Evolutionary conservation across 1,140 invertebrate genomes (phyloP).

Genomic region (Cherax quadricarinatus): DNA sequence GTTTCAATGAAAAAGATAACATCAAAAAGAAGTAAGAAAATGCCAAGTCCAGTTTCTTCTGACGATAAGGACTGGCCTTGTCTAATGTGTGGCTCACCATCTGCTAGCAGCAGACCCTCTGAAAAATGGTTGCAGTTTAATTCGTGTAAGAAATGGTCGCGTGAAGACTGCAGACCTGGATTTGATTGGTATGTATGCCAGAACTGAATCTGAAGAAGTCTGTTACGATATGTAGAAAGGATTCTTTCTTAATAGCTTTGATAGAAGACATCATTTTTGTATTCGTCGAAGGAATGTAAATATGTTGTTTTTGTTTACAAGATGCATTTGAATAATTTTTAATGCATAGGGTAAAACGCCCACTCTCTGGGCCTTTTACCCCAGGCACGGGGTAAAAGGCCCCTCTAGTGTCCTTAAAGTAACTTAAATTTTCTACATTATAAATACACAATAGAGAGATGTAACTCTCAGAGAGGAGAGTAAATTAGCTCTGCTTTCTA

Average conservation of each 20-base stretch:
- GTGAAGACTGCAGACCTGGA: slow-evolving; percentile 4
- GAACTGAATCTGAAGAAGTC: slow-evolving; percentile 19
- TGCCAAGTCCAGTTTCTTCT: slow-evolving; percentile 29
- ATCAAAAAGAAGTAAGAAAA: slow-evolving; percentile 30
- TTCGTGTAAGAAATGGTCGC: no score
- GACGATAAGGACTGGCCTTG: slow-evolving; percentile 25
- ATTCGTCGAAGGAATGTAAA: no score
- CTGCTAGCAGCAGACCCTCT: no score
- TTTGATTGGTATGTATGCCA: slow-evolving; percentile 18
- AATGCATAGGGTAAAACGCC: slow-evolving; percentile 10
- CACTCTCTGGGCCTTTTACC: slow-evolving; percentile 11
- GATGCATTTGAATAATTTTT: no score
- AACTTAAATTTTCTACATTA: background rate
- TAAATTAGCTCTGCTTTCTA: no score
- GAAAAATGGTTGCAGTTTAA: no score
- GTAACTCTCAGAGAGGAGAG: no score
- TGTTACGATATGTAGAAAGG: background rate
- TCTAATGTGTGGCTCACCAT: slow-evolving; percentile 8
- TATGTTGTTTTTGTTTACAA: background rate
- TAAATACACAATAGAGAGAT: background rate
- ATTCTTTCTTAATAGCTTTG: no score
- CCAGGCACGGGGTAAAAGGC: slow-evolving; percentile 14
- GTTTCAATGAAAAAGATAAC: slow-evolving; percentile 13
- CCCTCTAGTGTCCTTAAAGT: background rate
- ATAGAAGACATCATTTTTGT: no score